phyloP scores from a whole-genome alignment of 2,888 invertebrate species.

The Lamproptera curius region DNA sequence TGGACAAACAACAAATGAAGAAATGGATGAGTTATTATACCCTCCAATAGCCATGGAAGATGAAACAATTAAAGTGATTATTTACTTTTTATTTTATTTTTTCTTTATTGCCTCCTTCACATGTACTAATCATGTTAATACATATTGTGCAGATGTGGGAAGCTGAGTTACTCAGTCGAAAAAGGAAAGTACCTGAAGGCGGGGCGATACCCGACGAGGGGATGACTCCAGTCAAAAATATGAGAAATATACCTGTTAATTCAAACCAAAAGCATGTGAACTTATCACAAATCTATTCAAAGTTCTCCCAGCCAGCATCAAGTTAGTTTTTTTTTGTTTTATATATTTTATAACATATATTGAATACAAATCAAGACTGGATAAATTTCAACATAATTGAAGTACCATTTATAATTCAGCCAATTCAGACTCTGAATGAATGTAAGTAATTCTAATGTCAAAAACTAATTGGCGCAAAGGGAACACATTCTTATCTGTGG shows the following conservation, averaged over 20 bases:
- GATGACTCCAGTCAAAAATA: constrained; percentile 57
- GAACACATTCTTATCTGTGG: too few relatives aligned
- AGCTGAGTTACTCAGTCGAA: constrained; percentile 62
- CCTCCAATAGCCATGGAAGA: constrained; percentile 71
- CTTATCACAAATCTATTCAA: constrained; percentile 69
- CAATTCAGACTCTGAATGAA: too few relatives aligned
- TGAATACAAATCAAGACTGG: too few relatives aligned
- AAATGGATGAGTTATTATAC: constrained; percentile 48
- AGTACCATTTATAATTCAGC: too few relatives aligned
- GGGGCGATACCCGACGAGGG: constrained; percentile 50
- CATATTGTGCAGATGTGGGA: constrained; percentile 60
- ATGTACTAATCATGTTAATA: neutral
- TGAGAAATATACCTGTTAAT: constrained; percentile 63
- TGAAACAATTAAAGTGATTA: constrained; percentile 55
- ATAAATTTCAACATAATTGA: too few relatives aligned
- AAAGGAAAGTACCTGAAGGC: constrained; percentile 62
- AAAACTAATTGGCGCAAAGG: too few relatives aligned
- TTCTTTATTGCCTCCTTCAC: neutral
- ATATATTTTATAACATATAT: neutral
- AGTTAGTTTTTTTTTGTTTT: constrained; percentile 45
- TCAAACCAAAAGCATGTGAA: constrained; percentile 70
- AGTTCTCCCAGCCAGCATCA: constrained; percentile 65
- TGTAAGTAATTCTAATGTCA: too few relatives aligned
- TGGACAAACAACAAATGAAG: constrained; percentile 43
- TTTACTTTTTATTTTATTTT: constrained; percentile 1